phyloP scores from a whole-genome alignment of 2,113 vertebrate genomes.

The Campylorhamphus procurvoides region DNA sequence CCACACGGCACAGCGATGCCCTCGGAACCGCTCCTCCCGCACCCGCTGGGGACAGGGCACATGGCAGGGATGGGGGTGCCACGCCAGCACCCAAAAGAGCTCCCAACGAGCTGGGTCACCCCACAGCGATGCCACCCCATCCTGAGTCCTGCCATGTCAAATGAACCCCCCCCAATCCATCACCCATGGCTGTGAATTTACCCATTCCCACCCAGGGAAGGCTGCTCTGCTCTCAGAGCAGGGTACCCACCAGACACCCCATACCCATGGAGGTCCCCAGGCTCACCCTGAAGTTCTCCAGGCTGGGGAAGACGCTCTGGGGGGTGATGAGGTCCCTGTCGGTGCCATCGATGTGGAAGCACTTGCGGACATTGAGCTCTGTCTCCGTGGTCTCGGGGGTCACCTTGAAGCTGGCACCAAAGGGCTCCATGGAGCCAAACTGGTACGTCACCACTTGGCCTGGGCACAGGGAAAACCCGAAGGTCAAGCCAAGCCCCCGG shows the following conservation, averaged over 20 bases:
- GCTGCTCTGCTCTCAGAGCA: background rate
- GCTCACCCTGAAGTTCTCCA: constrained; percentile 78
- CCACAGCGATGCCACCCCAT: background rate
- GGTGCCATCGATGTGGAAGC: constrained; percentile 81
- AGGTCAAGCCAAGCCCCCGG: background rate
- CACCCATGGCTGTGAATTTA: rapidly evolving
- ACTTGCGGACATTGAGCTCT: constrained; percentile 76
- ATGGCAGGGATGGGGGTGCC: rapidly evolving
- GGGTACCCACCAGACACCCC: background rate
- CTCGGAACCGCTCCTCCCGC: constrained; percentile 70
- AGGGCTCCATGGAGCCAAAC: constrained; percentile 63
- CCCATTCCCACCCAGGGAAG: background rate
- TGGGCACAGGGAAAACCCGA: background rate
- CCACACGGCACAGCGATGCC: constrained; percentile 74
- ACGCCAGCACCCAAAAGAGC: rapidly evolving
- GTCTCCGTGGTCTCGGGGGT: constrained; percentile 78
- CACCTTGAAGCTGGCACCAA: constrained; percentile 75
- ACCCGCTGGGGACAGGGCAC: constrained; percentile 41
- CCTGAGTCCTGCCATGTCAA: background rate
- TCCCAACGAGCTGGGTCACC: background rate
- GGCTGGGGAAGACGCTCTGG: constrained; percentile 67
- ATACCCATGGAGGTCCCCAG: rapidly evolving
- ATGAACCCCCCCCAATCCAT: background rate
- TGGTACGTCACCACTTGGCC: constrained; percentile 80
- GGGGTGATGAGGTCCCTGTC: constrained; percentile 56